phyloP scores from a whole-genome alignment of 2,113 vertebrate species.

The Petaurus breviceps region DNA sequence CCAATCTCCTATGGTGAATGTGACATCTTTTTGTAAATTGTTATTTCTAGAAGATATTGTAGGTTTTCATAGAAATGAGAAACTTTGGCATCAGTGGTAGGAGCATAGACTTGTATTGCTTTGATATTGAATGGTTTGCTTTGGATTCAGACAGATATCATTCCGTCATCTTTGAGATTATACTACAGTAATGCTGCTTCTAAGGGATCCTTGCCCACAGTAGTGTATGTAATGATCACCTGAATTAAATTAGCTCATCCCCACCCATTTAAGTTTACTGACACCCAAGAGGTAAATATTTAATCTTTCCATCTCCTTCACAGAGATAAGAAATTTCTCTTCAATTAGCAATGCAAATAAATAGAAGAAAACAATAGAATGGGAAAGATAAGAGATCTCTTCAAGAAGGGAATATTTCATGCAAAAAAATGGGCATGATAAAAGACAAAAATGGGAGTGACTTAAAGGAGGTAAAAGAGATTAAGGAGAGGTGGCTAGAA shows the following conservation, averaged over 20 bases:
- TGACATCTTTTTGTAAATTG: too few relatives aligned
- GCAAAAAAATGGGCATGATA: background rate
- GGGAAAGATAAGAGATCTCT: background rate
- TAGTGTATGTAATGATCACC: background rate
- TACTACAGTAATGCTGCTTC: background rate
- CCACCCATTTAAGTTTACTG: background rate
- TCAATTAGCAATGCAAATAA: background rate
- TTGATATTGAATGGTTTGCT: background rate
- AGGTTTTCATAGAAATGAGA: too few relatives aligned
- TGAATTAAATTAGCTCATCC: background rate
- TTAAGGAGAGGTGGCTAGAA: background rate
- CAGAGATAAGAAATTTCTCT: background rate
- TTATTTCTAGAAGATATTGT: too few relatives aligned
- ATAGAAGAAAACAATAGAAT: background rate
- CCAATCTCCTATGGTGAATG: too few relatives aligned
- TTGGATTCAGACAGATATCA: background rate
- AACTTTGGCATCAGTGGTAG: too few relatives aligned
- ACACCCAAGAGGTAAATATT: background rate
- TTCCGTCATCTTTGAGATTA: background rate
- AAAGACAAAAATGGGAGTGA: background rate
- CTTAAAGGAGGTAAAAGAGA: background rate
- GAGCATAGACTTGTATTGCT: background rate
- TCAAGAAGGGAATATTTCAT: background rate
- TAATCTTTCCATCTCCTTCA: background rate
- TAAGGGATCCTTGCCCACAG: background rate